phyloP scores from a whole-genome alignment of 2,797 vertebrate species.

The Onychomys leucogaster region DNA sequence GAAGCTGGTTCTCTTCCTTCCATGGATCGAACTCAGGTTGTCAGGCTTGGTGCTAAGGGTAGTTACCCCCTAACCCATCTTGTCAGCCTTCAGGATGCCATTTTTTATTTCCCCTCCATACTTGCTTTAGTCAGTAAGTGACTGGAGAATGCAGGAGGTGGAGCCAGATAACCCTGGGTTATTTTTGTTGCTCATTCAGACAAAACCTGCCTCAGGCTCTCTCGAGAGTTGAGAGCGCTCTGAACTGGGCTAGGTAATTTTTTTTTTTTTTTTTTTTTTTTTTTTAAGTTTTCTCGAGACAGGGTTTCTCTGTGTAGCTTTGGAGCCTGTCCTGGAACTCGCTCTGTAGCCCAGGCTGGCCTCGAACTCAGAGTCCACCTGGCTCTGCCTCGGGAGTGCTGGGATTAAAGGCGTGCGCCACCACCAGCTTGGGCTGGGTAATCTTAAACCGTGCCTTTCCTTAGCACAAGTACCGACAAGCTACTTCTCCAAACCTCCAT shows the following conservation, averaged over 20 bases:
- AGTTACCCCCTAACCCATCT: background rate
- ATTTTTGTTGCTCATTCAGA: background rate
- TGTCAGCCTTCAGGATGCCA: background rate
- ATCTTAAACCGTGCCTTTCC: background rate
- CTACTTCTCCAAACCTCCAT: background rate
- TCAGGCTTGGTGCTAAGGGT: background rate
- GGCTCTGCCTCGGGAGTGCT: too few relatives aligned
- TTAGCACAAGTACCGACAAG: background rate
- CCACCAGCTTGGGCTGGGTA: too few relatives aligned
- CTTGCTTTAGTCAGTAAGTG: conserved; percentile 9
- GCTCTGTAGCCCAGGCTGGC: too few relatives aligned
- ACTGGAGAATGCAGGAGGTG: background rate
- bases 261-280: too few relatives aligned
- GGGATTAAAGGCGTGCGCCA: too few relatives aligned
- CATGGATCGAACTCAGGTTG: background rate
- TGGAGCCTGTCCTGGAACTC: too few relatives aligned
- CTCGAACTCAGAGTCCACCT: too few relatives aligned
- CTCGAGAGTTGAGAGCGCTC: too few relatives aligned
- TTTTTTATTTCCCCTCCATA: background rate
- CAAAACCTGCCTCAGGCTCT: background rate
- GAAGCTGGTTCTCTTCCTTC: background rate
- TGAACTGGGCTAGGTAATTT: background rate
- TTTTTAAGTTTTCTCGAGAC: too few relatives aligned
- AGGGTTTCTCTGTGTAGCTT: too few relatives aligned
- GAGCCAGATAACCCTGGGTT: background rate